A percentile compares a stretch with the other conserved stretches of the same genome.
Conservation (phyloP, 2,888 invertebrate species). For the Laothoe populi region DNA sequence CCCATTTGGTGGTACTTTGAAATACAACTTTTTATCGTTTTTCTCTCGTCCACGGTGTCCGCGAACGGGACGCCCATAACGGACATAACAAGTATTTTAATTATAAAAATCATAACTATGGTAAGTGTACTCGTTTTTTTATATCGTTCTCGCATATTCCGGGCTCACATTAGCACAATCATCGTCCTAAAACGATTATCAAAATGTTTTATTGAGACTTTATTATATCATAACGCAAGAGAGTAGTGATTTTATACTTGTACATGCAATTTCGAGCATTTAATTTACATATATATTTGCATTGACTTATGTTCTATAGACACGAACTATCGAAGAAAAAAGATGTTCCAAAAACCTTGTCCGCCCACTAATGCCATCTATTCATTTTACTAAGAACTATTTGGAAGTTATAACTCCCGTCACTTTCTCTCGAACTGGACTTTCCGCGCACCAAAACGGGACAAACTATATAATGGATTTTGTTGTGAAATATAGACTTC, state of each 20-base stretch:
- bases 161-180: background rate
- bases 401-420: too few species aligned
- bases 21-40: slow-evolving; percentile 70
- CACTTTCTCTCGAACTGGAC: too few species aligned
- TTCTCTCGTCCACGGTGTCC: slow-evolving; percentile 68
- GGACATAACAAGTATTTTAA: slow-evolving; percentile 63
- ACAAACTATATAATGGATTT: too few species aligned
- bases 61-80: slow-evolving; percentile 78
- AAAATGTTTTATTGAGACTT: background rate
- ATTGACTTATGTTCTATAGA: background rate
- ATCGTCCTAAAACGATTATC: background rate
- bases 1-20: slow-evolving; percentile 70
- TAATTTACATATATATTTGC: background rate
- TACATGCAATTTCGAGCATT: background rate
- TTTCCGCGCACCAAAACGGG: too few species aligned
- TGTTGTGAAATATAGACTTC: too few species aligned
- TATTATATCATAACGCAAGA: background rate
- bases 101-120: slow-evolving; percentile 53
- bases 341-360: too few species aligned
- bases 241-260: background rate
- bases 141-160: background rate
- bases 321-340: too few species aligned
- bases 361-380: too few species aligned
- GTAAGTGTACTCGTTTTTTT: background rate
- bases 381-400: too few species aligned